Conservation (phyloP, 2,797 vertebrate species). For the Periophthalmus magnuspinnatus region DNA sequence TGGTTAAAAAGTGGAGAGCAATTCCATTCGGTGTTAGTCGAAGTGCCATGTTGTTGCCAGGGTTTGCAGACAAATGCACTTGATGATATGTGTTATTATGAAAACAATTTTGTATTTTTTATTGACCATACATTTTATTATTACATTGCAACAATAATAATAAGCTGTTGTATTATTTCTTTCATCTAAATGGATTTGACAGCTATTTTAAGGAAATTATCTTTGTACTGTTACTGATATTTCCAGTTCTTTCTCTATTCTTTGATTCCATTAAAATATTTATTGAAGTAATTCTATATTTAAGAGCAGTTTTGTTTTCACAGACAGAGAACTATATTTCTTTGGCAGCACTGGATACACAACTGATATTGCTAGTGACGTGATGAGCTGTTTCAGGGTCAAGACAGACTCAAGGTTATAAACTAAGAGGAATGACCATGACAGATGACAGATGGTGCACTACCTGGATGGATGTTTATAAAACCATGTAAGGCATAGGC, state of each 20-base stretch:
- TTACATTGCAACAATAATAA: not conserved
- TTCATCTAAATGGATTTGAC: not conserved
- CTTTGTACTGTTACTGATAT: not conserved
- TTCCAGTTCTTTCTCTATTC: no score
- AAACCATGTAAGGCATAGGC: not conserved
- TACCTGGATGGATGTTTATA: not conserved
- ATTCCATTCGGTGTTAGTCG: constrained; percentile 3
- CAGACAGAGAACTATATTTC: not conserved
- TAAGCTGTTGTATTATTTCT: no score
- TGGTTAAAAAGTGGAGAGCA: not conserved
- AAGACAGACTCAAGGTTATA: not conserved
- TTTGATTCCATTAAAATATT: no score
- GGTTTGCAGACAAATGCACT: not conserved
- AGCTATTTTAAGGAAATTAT: not conserved
- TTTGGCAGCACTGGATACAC: not conserved
- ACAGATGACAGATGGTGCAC: not conserved
- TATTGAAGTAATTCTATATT: no score
- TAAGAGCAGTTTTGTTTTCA: not conserved
- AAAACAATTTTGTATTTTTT: not conserved
- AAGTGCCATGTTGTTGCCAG: not conserved
- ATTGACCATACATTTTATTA: not conserved
- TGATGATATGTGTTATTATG: no score
- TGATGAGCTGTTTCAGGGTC: not conserved
- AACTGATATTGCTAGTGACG: not conserved
- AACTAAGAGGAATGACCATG: not conserved